A percentile compares a stretch with the other conserved stretches of the same genome.
Conservation (phyloP, 2,113 vertebrate genomes). For the Xiphophorus couchianus region DNA sequence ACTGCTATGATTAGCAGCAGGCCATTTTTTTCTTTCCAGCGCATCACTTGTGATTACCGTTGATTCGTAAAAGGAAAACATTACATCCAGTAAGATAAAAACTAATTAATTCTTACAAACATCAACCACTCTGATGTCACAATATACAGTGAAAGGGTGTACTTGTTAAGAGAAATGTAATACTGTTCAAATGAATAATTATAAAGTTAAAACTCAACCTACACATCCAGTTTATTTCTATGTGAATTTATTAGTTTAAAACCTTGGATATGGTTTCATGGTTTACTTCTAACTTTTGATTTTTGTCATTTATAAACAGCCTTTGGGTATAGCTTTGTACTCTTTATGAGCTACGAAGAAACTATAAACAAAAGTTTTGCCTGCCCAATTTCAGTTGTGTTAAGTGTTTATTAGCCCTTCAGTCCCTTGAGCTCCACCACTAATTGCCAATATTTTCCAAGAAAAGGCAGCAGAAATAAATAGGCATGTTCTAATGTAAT, state of each 20-base stretch:
- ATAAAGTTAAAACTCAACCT: neutral
- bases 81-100: neutral
- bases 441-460: neutral
- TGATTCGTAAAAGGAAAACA: constrained; percentile 4
- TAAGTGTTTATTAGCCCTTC: neutral
- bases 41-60: constrained; percentile 23
- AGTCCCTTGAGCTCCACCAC: neutral
- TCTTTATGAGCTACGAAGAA: neutral
- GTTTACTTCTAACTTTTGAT: neutral
- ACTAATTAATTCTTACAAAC: neutral
- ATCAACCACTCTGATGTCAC: neutral
- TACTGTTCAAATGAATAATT: neutral
- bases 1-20: constrained; percentile 3
- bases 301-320: neutral
- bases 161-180: neutral
- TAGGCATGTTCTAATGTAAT: neutral
- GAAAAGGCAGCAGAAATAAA: neutral
- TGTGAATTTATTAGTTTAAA: neutral
- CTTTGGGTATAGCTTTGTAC: neutral
- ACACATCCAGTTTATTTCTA: neutral
- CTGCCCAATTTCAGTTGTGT: neutral
- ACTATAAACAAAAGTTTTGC: neutral
- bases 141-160: neutral
- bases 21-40: constrained; percentile 2
- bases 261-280: neutral